phyloP scores from a whole-genome alignment of 2,888 invertebrate species.

The Ferdinandea cuprea region DNA sequence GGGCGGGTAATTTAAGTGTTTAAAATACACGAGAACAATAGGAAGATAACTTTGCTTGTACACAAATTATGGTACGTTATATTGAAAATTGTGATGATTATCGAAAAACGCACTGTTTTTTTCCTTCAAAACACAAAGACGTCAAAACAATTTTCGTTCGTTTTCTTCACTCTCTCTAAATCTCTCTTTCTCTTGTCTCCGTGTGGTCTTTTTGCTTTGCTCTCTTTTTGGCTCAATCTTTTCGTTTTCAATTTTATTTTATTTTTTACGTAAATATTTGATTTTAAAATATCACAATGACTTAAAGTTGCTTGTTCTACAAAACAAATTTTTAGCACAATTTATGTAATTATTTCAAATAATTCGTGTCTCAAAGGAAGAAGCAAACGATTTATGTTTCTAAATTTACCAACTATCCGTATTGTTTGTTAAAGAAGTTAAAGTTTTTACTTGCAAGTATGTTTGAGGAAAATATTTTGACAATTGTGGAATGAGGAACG shows the following conservation, averaged over 20 bases:
- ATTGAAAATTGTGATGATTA: constrained; percentile 35
- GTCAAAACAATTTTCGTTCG: constrained; percentile 63
- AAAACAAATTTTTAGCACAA: constrained; percentile 11
- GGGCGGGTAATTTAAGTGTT: not conserved
- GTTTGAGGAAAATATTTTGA: constrained; percentile 66
- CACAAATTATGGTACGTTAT: constrained; percentile 11
- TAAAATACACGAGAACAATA: not conserved
- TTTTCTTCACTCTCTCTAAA: constrained; percentile 18
- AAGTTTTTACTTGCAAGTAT: constrained; percentile 38
- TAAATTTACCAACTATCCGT: constrained; percentile 13
- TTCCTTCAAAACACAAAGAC: constrained; percentile 64
- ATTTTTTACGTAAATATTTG: constrained; percentile 70
- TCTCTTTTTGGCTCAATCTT: constrained; percentile 22
- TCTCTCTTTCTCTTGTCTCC: not conserved
- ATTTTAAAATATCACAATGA: constrained; percentile 61
- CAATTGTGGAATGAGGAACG: not conserved
- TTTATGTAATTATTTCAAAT: constrained; percentile 5
- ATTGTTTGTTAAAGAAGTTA: not conserved
- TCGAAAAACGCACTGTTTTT: constrained; percentile 52
- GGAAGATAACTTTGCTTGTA: not conserved
- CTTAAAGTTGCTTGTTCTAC: constrained; percentile 33
- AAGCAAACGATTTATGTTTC: not conserved
- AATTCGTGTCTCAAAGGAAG: not conserved
- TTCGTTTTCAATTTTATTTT: constrained; percentile 1
- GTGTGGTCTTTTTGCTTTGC: not conserved